phyloP scores from a whole-genome alignment of 2,113 vertebrate species.

The Labeo catla region DNA sequence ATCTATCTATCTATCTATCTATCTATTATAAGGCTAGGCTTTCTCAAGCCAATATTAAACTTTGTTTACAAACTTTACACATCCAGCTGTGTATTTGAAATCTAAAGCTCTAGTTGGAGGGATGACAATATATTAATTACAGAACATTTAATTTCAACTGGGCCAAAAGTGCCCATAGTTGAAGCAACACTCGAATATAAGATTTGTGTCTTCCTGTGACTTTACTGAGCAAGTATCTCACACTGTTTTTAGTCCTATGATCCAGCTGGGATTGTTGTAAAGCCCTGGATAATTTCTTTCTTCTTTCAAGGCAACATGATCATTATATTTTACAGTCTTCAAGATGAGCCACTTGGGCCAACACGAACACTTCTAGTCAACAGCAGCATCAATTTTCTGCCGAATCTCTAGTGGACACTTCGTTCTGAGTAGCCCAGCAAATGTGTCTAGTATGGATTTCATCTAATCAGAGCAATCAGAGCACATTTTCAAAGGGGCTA shows the following conservation, averaged over 20 bases:
- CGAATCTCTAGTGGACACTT: slow-evolving; percentile 19
- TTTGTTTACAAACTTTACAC: no score
- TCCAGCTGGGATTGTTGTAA: neutral
- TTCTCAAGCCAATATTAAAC: no score
- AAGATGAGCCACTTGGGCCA: slow-evolving; percentile 12
- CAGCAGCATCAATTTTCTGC: neutral
- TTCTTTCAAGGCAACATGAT: neutral
- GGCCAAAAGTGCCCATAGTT: neutral
- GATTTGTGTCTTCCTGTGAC: neutral
- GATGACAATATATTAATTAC: no score
- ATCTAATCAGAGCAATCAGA: slow-evolving; percentile 33
- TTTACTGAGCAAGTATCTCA: neutral
- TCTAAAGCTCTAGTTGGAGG: no score
- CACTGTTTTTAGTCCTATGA: neutral
- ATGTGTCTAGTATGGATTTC: slow-evolving; percentile 6
- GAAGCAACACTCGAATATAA: neutral
- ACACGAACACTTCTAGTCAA: neutral
- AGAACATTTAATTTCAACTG: neutral
- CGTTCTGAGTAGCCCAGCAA: neutral
- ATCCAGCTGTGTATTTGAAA: no score
- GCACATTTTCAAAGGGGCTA: neutral
- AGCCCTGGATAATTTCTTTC: neutral
- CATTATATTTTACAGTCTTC: neutral
- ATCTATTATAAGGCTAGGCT: no score
- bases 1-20: no score